phyloP scores from a whole-genome alignment of 2,888 invertebrate genomes.

The Catocala fraxini region DNA sequence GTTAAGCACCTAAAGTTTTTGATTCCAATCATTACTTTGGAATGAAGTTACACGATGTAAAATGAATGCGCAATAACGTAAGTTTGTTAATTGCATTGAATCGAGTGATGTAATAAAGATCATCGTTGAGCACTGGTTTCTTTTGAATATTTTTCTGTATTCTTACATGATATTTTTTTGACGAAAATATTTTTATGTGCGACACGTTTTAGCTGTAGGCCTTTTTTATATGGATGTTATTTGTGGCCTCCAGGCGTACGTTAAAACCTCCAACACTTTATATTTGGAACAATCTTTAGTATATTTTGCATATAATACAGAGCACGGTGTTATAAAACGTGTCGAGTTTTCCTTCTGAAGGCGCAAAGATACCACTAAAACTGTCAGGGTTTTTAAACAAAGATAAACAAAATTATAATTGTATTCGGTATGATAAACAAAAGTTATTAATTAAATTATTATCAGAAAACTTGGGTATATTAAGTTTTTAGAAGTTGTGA shows the following conservation, averaged over 20 bases:
- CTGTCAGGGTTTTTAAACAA: too few relatives aligned
- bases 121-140: constrained; percentile 17
- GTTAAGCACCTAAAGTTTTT: constrained; percentile 39
- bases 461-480: too few relatives aligned
- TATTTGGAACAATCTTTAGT: constrained; percentile 30
- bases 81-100: constrained; percentile 24
- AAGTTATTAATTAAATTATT: too few relatives aligned
- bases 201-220: constrained; percentile 21
- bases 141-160: constrained; percentile 22
- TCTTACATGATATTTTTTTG: constrained; percentile 17
- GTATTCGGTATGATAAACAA: too few relatives aligned
- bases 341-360: constrained; percentile 1
- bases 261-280: constrained; percentile 24
- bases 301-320: constrained; percentile 17
- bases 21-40: constrained; percentile 48
- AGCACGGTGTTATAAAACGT: constrained; percentile 5
- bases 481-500: too few relatives aligned
- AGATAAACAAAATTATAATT: too few relatives aligned
- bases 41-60: constrained; percentile 39
- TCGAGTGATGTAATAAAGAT: constrained; percentile 15
- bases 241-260: constrained; percentile 16
- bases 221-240: constrained; percentile 11
- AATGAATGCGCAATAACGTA: constrained; percentile 22
- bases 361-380: too few relatives aligned
- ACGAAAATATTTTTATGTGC: constrained; percentile 30